Base-by-base conservation (phyloP, 2,113 vertebrate genomes). In the Nettapus auritus region DNA sequence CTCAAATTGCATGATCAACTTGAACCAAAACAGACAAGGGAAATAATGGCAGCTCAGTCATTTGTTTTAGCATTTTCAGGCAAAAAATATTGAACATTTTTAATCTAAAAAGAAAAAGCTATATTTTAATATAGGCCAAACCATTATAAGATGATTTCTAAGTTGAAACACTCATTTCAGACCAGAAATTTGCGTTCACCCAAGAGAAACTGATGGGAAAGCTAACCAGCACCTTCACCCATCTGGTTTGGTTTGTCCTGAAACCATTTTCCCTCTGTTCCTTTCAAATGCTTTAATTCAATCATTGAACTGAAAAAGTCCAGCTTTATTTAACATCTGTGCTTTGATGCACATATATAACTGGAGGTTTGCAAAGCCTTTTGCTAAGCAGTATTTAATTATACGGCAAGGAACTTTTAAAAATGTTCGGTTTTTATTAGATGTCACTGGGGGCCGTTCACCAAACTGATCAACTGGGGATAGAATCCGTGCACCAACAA, bases 231-330 rank as follows among this genome's bases (percentile, higher is more conserved):
- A 82, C n/a, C 34, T 92, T 92, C 28, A 88, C 44, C 86, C 92
- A 92, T 88, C 86, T 96, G 90, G 59, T 85, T 94, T 94, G 85
- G 44, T 91, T 95, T 94, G 82, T 96, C 82, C 92, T 86, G 68
- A 94, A 96, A 96, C 46, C 88, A 90, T 94, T 93, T 92, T 56
- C 76, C 60, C 63, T 83, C 50, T 90, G 56, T 64, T 81, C 68
- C 56, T 96, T 90, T 92, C 64, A 67, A 92, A 59, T 10, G 25
- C 52, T 71, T 86, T 93, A 70, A 83, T 92, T 90, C 86, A 94
- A 31, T 29, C 92, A 94, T 28, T 94, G 94, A 93, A 70, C 80
- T 95, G 88, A 92, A 90, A 87, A 82, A 82, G 64, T 63, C 63
- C 82, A 34, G 36, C 52, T 92, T 90, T 80, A 91, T 82, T 94